A percentile compares a stretch with the other conserved stretches of the same genome.
Conservation (phyloP, 1,140 invertebrate species). For the Streblospio benedicti region DNA sequence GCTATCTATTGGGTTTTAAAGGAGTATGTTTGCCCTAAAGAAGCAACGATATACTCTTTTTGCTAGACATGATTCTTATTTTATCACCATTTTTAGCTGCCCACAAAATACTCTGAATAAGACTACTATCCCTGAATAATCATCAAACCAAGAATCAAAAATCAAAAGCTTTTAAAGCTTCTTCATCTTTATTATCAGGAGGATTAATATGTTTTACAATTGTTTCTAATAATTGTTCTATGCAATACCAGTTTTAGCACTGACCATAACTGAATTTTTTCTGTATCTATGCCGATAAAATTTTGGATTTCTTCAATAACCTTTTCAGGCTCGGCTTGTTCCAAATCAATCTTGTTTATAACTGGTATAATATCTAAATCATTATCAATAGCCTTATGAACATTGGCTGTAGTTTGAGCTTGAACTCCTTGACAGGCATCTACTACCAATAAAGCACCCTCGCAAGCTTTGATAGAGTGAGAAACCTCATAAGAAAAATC, state of each 20-base stretch:
- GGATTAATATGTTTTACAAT: constrained; percentile 17
- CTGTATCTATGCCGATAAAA: not conserved
- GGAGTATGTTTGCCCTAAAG: constrained; percentile 6
- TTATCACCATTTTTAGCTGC: not conserved
- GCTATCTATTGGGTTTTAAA: not conserved
- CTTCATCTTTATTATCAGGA: constrained; percentile 6
- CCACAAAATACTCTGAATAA: not conserved
- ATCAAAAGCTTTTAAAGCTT: not conserved
- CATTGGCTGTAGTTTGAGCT: constrained; percentile 7
- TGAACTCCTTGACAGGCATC: constrained; percentile 8
- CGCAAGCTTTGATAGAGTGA: not conserved
- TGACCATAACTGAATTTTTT: constrained; percentile 2
- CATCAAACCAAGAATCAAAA: constrained; percentile 4
- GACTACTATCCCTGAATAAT: not conserved
- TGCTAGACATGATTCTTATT: not conserved
- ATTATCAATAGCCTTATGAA: constrained; percentile 3
- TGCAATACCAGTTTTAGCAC: constrained; percentile 12
- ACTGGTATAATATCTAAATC: constrained; percentile 3
- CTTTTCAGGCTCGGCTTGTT: not conserved
- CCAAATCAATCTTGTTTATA: constrained; percentile 9
- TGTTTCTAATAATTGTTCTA: constrained; percentile 13
- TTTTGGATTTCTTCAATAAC: constrained; percentile 2
- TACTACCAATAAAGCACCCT: constrained; percentile 6
- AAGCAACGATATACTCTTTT: not conserved
- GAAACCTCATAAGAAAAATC: constrained; percentile 1